phyloP scores from a whole-genome alignment of 2,888 invertebrate species.

The Acanthosepion lycidas region DNA sequence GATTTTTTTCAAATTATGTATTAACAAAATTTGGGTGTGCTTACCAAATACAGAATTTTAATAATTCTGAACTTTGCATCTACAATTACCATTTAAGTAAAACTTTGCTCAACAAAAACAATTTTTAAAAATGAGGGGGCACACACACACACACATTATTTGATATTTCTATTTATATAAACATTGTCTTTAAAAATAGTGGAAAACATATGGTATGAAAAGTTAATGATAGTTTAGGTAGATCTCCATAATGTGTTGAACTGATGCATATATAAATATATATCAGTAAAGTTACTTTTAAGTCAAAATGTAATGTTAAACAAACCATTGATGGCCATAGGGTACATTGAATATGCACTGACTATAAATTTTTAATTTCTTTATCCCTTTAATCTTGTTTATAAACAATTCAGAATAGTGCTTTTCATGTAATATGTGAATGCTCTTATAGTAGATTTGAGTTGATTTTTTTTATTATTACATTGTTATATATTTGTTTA shows the following conservation, averaged over 20 bases:
- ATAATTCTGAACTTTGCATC: too few species aligned
- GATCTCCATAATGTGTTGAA: not conserved
- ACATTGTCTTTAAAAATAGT: too few species aligned
- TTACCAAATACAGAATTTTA: too few species aligned
- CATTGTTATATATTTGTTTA: not conserved
- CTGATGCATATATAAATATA: too few species aligned
- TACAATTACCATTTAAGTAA: not conserved
- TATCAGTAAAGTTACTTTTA: not conserved
- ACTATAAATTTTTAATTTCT: not conserved
- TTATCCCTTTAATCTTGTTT: not conserved
- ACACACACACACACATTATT: too few species aligned
- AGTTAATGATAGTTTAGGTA: not conserved
- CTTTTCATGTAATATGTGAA: not conserved
- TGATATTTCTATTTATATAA: too few species aligned
- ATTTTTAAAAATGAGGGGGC: too few species aligned
- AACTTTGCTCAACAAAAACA: not conserved
- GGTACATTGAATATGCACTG: not conserved
- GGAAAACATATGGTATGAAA: not conserved
- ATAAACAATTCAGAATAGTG: not conserved
- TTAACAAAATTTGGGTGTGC: too few species aligned
- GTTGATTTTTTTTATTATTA: too few species aligned
- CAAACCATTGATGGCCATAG: not conserved
- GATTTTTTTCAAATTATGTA: too few species aligned
- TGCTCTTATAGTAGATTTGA: not conserved
- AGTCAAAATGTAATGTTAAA: not conserved